Evolutionary conservation across 2,113 vertebrate genomes (phyloP).

Genomic region (Nothoprocta perdicaria): DNA sequence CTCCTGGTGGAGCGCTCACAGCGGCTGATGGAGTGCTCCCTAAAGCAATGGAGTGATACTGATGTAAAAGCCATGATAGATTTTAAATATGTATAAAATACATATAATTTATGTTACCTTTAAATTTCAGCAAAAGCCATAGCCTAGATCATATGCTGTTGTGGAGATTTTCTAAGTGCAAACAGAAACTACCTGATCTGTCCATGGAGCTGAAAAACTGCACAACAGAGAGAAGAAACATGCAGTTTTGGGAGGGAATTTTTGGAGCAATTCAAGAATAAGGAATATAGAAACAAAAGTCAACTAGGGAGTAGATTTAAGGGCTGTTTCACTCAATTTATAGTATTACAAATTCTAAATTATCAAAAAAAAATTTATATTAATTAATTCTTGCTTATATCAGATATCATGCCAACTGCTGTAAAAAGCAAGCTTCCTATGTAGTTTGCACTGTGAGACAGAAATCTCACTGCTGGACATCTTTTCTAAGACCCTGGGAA

Average conservation of each 20-base stretch:
- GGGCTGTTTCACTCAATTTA: not conserved
- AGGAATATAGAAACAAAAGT: not conserved
- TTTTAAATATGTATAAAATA: not conserved
- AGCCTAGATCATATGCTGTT: not conserved
- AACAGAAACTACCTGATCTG: not conserved
- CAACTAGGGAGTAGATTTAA: not conserved
- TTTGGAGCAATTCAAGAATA: not conserved
- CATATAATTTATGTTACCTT: not conserved
- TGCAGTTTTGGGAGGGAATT: not conserved
- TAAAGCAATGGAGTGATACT: not conserved
- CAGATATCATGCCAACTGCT: not conserved
- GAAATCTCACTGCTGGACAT: not conserved
- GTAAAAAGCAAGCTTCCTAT: not conserved
- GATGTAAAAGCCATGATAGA: not conserved
- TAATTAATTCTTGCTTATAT: not conserved
- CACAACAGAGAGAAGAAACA: not conserved
- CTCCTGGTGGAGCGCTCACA: not conserved
- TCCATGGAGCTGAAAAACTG: not conserved
- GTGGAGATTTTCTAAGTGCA: not conserved
- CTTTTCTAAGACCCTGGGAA: constrained; percentile 27
- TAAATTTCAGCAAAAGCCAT: not conserved
- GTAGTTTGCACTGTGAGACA: not conserved
- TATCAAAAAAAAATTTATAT: not conserved
- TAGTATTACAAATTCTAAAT: not conserved
- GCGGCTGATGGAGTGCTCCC: not conserved